phyloP scores from a whole-genome alignment of 2,113 vertebrate species.

The Neopipo cinnamomea region DNA sequence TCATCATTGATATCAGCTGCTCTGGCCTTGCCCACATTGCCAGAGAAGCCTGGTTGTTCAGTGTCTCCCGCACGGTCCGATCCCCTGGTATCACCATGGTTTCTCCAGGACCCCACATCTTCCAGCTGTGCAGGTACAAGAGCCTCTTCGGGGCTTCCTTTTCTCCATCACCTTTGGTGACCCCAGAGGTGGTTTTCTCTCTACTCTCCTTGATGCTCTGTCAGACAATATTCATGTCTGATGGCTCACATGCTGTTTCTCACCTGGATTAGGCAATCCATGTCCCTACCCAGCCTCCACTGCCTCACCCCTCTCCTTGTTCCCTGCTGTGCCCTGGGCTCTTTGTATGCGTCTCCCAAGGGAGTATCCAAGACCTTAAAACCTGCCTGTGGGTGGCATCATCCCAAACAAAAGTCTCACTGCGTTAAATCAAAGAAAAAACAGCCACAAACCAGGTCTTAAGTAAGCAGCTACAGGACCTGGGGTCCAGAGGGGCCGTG shows the following conservation, averaged over 20 bases:
- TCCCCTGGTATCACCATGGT: not conserved
- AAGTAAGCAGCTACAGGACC: not conserved
- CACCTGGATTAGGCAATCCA: not conserved
- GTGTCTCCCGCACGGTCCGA: not conserved
- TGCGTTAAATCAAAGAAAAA: not conserved
- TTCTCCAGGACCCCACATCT: not conserved
- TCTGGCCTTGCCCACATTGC: fast-evolving
- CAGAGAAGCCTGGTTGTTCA: not conserved
- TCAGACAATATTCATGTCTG: not conserved
- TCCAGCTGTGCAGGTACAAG: not conserved
- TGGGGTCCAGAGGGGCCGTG: fast-evolving
- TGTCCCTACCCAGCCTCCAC: not conserved
- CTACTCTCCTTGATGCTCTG: not conserved
- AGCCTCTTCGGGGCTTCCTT: not conserved
- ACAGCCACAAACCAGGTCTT: not conserved
- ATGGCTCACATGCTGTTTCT: fast-evolving
- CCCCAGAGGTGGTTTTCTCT: not conserved
- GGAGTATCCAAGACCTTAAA: not conserved
- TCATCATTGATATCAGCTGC: not conserved
- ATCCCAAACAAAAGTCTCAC: not conserved
- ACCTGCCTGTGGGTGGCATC: fast-evolving
- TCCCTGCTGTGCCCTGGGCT: not conserved
- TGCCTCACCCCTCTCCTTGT: not conserved
- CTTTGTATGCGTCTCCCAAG: not conserved
- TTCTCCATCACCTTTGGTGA: not conserved